Evolutionary conservation across 2,797 vertebrate genomes (phyloP), one percentile per base, ranked within the genome.

Genomic region (Kryptopterus vitreolus): DNA sequence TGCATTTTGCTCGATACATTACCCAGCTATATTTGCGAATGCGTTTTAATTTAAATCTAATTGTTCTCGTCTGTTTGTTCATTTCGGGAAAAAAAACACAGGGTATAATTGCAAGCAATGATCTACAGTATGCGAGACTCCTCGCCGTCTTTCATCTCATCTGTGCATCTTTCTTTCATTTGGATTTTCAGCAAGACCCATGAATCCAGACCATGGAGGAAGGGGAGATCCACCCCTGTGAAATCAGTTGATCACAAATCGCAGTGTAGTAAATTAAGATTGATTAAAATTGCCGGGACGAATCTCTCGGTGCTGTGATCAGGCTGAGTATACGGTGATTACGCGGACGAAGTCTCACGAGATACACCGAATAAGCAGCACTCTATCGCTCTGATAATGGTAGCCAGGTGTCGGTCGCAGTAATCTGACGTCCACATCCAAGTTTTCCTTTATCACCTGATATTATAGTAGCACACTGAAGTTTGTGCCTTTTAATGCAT

Each of bases 1-100:
- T 79, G 78, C 62, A 76, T 82, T 86, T 78, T 87, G 59, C 81
- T 84, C 4, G 50, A 87, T 76, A 86, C 85, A 88, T 89, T 90
- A 89, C 80, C 80, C 78, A 80, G 84, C 81, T 77, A 86, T 84
- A 81, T 81, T 75, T 81, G 81, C 88, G 87, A 86, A 88, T 86
- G 31, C 29, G 85, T 74, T 84, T 87, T 88, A 82, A 92, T 92
- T 92, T 88, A 88, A 90, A 90, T 90, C 87, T 83, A 90, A 86
- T 93, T 90, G 88, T 68, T 82, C 80, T 86, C 46, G 69, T 83
- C 86, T 87, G 87, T 88, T 89, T 78, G 61, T 83, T 79, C 77
- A 82, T 82, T 55, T 87, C 87, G 50, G 62, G 81, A n/a, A n/a
- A n/a, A n/a, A n/a, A n/a, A n/a, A 62, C 77, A 16, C 66, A 55